Evolutionary conservation across 1,140 invertebrate species (phyloP), one percentile per base, ranked within the genome.

Genomic region (Plectrocnemia conspersa): DNA sequence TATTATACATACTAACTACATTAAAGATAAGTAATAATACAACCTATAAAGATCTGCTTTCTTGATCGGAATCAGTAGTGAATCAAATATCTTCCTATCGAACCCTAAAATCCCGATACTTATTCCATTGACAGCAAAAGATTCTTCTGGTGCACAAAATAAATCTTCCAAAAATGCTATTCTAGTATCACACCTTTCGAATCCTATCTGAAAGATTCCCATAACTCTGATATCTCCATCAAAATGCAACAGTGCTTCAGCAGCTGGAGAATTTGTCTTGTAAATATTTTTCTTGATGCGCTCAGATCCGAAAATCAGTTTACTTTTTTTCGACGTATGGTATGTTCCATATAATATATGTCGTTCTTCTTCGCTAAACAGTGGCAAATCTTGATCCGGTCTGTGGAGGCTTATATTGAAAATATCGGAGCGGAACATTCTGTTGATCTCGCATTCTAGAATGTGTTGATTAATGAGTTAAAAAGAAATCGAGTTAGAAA

Each of bases 361-460:
- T n/a, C n/a, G n/a, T n/a, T n/a, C n/a, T n/a, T n/a, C n/a, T n/a
- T n/a, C n/a, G n/a, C n/a, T n/a, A n/a, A n/a, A n/a, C n/a, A n/a
- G n/a, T n/a, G n/a, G n/a, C n/a, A n/a, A n/a, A n/a, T 23, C 68
- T 38, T n/a, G 58, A 7, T 25, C 15, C 3, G 33, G 7, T 24
- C 60, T 72, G 53, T 78, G 74, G 38, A 73, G 66, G 18, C 69
- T 68, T 1, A 70, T 61, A 56, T 81, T 83, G 56, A 78, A 83
- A 55, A 70, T 69, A 18, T 79, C 73, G 2, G 78, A 79, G 61
- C 82, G 77, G 32, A 82, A 76, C 22, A 83, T 56, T 50, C 80
- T 72, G 59, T 81, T 77, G 40, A 79, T 66, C 68, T 84, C 81
- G 29, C 76, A 55, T 67, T 82, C 81, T 80, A 61, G 23, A 65